These are phyloP conservation scores for Macrosteles quadrilineatus DNA, from an alignment of 1,140 invertebrate species.

Conservation along the genomic window DNA sequence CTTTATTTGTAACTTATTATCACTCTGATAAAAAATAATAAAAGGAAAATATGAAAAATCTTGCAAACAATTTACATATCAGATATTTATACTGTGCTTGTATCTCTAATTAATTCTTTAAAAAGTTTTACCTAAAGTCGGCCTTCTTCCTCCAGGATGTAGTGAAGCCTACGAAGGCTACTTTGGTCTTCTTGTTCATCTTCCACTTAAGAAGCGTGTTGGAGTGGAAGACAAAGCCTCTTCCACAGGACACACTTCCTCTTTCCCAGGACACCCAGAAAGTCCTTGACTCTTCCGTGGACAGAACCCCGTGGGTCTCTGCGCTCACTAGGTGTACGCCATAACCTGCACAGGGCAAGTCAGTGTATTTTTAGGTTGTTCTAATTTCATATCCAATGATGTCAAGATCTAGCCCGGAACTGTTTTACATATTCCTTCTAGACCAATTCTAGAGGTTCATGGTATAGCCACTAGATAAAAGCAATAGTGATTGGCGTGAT, in stretches of 20 bases:
- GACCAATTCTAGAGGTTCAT: too few species aligned
- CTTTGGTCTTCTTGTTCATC: constrained; percentile 57
- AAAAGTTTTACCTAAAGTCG: constrained; percentile 65
- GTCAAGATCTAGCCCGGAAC: too few species aligned
- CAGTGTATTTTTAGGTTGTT: neutral
- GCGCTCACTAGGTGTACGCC: constrained; percentile 58
- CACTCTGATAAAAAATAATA: too few species aligned
- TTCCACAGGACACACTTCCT: constrained; percentile 56
- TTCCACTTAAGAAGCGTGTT: constrained; percentile 57
- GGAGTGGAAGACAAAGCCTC: constrained; percentile 54
- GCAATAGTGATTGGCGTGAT: too few species aligned
- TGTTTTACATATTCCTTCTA: neutral
- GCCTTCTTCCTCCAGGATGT: constrained; percentile 60
- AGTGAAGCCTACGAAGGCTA: constrained; percentile 61
- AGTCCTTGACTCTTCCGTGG: constrained; percentile 54
- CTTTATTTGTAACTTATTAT: too few species aligned
- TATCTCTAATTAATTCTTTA: too few species aligned
- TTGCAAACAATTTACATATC: too few species aligned
- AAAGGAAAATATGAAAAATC: too few species aligned
- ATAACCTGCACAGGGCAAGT: constrained; percentile 53
- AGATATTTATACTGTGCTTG: too few species aligned
- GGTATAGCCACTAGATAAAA: too few species aligned
- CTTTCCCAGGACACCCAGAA: constrained; percentile 65
- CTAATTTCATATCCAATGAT: neutral
- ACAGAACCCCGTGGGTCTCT: constrained; percentile 56